These are phyloP conservation scores for Coilia nasus DNA, from an alignment of 2,797 vertebrate genomes.

Conservation along the genomic window DNA sequence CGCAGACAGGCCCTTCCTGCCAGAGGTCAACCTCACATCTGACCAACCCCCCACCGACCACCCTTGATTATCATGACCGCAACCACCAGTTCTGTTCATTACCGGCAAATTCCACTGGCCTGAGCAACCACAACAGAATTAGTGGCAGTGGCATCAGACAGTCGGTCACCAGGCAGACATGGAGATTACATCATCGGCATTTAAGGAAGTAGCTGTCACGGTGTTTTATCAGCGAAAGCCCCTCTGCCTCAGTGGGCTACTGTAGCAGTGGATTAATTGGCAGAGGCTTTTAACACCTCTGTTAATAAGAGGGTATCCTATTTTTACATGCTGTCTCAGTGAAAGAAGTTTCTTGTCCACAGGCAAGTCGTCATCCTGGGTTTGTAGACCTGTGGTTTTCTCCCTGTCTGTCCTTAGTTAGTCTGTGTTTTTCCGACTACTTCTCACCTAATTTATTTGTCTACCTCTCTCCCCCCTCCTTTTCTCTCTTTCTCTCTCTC, in stretches of 20 bases:
- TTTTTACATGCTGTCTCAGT: neutral
- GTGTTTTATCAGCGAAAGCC: slow-evolving; percentile 1
- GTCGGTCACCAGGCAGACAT: neutral
- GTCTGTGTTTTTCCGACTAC: neutral
- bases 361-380: neutral
- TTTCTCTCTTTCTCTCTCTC: too few relatives aligned
- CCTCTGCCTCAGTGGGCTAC: neutral
- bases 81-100: neutral
- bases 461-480: too few relatives aligned
- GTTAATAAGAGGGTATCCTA: slow-evolving; percentile 17
- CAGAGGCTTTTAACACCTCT: neutral
- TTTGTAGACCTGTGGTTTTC: neutral
- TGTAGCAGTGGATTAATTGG: slow-evolving; percentile 2
- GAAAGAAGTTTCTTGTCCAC: slow-evolving; percentile 1
- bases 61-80: neutral
- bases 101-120: neutral
- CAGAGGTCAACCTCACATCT: neutral
- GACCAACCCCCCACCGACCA: neutral
- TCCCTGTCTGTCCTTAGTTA: neutral
- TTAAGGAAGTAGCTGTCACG: neutral
- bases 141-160: neutral
- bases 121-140: neutral
- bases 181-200: neutral
- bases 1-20: slow-evolving; percentile 3
- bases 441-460: neutral